Evolutionary conservation across 2,888 invertebrate species (phyloP), one percentile per base, ranked within the genome.

Genomic region (Bombylius major): DNA sequence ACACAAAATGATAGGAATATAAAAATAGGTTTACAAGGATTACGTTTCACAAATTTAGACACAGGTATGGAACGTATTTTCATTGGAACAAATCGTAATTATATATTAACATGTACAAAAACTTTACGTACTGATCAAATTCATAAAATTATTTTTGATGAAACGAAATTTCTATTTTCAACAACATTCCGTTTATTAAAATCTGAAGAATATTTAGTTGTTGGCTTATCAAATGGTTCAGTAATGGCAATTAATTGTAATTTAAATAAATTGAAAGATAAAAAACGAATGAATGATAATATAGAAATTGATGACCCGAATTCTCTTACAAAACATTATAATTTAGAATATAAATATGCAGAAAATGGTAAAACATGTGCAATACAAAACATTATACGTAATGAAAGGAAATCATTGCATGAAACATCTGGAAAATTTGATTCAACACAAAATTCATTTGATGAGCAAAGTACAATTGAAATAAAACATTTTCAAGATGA

Each of bases 331-430:
- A 31, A n/a, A 34, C n/a, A 23, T 33, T 44, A 44, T 34, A 50
- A 36, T 8, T 9, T n/a, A 4, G 57, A 50, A 36, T 49, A 60
- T 14, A 64, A 64, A 47, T 42, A 14, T 5, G 42, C 61, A 5
- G 65, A 68, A 14, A 66, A 65, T 5, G 70, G 70, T 23, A 74
- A 74, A 63, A 73, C 74, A 1, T 75, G 74, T 61, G 69, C 72
- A 47, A 73, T 74, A 58, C 75, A 74, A 60, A 75, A 74, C 56
- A 70, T 75, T 9, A 69, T 74, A 50, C 65, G 69, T 11, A 71
- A 67, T 54, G 72, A 73, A 53, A 64, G 72, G 12, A 65, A 64
- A 36, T 62, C 65, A 3, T 62, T 64, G 31, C 64, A 65, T 39
- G 54, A 53, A 13, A 31, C 23, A 6, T 4, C 11, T n/a, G 5